Evolutionary conservation across 2,797 vertebrate genomes (phyloP).

Genomic region (Anguilla anguilla): DNA sequence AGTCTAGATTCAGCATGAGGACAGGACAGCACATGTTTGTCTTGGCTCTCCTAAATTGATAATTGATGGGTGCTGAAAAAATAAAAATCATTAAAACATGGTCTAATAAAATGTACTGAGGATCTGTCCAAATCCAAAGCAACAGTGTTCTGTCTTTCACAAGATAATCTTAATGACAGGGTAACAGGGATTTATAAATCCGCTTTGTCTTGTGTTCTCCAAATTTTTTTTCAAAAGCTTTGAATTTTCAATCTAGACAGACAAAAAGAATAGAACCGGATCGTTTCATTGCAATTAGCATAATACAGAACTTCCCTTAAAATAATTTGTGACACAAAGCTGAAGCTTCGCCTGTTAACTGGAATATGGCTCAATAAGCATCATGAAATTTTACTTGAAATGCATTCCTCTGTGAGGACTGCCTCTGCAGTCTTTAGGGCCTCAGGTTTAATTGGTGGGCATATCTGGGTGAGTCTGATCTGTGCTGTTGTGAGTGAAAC

Average conservation of each 20-base stretch:
- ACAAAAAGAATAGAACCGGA: not conserved
- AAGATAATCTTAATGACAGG: not conserved
- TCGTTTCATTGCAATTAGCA: not conserved
- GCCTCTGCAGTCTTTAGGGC: no score
- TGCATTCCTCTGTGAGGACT: not conserved
- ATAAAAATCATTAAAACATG: not conserved
- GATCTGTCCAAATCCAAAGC: not conserved
- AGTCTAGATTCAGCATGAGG: not conserved
- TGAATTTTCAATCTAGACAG: not conserved
- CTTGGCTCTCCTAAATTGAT: no score
- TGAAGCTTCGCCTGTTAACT: not conserved
- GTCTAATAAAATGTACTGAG: not conserved
- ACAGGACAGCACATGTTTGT: no score
- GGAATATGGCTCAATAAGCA: not conserved
- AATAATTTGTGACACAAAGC: not conserved
- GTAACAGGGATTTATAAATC: not conserved
- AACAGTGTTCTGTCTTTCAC: not conserved
- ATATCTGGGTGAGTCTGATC: no score
- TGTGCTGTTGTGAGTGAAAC: no score
- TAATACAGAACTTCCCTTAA: not conserved
- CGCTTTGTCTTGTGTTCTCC: not conserved
- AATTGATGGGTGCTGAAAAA: no score
- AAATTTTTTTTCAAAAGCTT: not conserved
- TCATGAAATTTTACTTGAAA: not conserved
- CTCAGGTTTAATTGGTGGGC: no score